phyloP scores from a whole-genome alignment of 2,113 vertebrate genomes.

The Pelvicachromis taeniatus region DNA sequence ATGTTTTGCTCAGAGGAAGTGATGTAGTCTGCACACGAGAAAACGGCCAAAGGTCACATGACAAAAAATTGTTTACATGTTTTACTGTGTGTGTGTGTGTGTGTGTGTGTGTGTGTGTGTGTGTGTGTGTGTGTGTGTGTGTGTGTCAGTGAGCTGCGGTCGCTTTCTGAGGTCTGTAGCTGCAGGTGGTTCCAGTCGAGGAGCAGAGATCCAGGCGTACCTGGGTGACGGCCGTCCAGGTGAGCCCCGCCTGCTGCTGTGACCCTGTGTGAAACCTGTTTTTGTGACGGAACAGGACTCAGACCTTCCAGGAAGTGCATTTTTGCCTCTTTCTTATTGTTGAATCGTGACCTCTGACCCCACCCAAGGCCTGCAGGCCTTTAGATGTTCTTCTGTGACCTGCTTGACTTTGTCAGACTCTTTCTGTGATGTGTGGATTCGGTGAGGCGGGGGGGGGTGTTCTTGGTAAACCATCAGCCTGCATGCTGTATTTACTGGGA shows the following conservation, averaged over 20 bases:
- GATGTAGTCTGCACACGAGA: background rate
- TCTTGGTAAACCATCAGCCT: background rate
- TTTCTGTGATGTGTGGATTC: no score
- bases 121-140: no score
- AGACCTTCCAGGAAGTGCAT: background rate
- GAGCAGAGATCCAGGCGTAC: conserved; percentile 76
- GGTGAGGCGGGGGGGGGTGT: background rate
- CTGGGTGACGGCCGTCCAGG: conserved; percentile 75
- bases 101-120: background rate
- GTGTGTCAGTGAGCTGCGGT: conserved; percentile 80
- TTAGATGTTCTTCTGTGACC: no score
- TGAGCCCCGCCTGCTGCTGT: conserved; percentile 13
- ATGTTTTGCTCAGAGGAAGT: background rate
- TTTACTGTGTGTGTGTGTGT: background rate
- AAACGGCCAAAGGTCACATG: background rate
- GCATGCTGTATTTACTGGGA: no score
- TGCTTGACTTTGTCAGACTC: no score
- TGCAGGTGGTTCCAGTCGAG: conserved; percentile 73
- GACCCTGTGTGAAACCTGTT: background rate
- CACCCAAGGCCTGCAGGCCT: no score
- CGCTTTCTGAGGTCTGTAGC: conserved; percentile 81
- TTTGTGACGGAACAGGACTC: no score
- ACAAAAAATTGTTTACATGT: background rate
- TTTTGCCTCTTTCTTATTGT: no score
- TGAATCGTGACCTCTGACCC: no score